Base-by-base conservation (phyloP, 2,888 invertebrate species). In the Cetonia aurata region DNA sequence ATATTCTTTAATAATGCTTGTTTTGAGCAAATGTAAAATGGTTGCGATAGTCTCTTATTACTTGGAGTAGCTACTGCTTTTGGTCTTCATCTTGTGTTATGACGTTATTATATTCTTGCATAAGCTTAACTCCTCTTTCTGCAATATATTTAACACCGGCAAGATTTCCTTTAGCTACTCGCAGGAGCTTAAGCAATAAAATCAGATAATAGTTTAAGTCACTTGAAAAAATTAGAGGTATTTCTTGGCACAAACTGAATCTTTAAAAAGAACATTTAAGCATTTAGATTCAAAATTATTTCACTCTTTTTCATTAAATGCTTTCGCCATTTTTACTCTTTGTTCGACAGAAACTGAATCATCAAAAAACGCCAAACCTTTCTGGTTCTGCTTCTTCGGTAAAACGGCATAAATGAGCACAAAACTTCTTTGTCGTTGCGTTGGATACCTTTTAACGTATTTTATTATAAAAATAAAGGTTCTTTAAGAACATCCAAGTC, bases 61-160 rank as follows among this genome's bases (percentile, higher is more conserved):
- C 15, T 50, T 50, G 50, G 6, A 50, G 17, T 50, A 50, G 50
- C 2, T 60, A 44, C 19, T 44, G 46, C 10, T 60, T 41, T 60
- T 44, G 60, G 10, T 60, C 42, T 60, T 60, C 46, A 60, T n/a
- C 25, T 48, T 60, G 44, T 60, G 17, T 60, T 46, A 60, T 44
- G 13, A 46, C 1, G 10, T 60, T 60, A n/a, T 48, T 41, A 13
- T 13, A 60, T 52, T 60, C 44, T 46, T 60, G 19, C 17, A 19
- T 44, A 60, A 44, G 42, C 60, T 60, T 60, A n/a, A 19, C 42
- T 2, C 46, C 60, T 60, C 46, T 60, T 44, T 60, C 60, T 37
- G 12, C 1, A n/a, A 3, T 12, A 60, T 25, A 17, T 8, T 25
- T 31, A 17, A 25, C 25, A 56, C 1, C 60, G 19, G 15, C n/a